A percentile compares a stretch with the other conserved stretches of the same genome.
Evolutionary conservation across 2,797 vertebrate genomes (phyloP).

Genomic region (Brotogeris chrysoptera): DNA sequence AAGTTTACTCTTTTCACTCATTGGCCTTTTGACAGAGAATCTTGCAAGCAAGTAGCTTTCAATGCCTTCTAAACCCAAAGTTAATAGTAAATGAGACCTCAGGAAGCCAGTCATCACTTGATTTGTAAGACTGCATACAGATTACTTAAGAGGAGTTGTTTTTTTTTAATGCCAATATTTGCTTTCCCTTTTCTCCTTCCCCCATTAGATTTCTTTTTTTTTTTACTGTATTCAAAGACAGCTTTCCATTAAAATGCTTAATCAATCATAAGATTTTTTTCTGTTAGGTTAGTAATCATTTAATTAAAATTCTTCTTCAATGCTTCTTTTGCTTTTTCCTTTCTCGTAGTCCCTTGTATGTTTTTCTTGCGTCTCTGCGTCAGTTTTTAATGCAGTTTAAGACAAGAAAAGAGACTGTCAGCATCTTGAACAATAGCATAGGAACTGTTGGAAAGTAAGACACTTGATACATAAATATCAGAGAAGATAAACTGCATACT

Average conservation of each 20-base stretch:
- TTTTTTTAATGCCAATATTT: background rate
- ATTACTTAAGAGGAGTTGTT: background rate
- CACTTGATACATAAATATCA: background rate
- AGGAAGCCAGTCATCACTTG: background rate
- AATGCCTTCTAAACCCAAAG: background rate
- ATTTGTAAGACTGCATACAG: background rate
- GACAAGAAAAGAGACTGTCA: background rate
- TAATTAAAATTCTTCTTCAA: background rate
- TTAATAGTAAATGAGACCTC: background rate
- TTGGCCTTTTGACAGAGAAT: background rate
- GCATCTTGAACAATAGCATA: background rate
- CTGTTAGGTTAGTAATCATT: background rate
- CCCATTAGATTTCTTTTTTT: background rate
- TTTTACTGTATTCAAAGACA: background rate
- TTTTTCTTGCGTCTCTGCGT: background rate
- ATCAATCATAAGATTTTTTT: background rate
- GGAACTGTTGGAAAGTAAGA: background rate
- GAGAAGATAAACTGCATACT: background rate
- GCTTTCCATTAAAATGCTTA: background rate
- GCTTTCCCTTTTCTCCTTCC: background rate
- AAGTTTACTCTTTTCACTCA: background rate
- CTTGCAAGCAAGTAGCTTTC: background rate
- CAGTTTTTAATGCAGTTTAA: background rate
- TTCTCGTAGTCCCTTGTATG: background rate
- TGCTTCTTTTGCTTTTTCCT: background rate